These are phyloP conservation scores for Trissolcus japonicus DNA, from an alignment of 2,888 invertebrate species.

Conservation along the genomic window DNA sequence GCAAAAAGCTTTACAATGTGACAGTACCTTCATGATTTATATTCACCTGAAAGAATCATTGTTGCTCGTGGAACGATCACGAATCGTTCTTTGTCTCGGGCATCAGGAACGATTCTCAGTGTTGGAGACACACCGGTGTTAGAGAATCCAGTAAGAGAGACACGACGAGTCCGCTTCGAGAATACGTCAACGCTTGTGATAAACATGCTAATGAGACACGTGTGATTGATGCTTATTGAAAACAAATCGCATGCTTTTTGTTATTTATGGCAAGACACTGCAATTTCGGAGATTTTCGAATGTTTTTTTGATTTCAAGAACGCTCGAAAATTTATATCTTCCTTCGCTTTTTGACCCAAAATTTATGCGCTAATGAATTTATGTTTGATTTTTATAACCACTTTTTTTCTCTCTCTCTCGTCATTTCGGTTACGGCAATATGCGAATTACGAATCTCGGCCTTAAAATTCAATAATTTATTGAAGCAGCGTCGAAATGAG, in stretches of 20 bases:
- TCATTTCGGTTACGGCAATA: conserved; percentile 1
- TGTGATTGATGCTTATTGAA: conserved; percentile 52
- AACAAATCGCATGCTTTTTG: conserved; percentile 33
- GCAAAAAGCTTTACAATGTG: conserved; percentile 38
- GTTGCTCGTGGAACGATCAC: conserved; percentile 47
- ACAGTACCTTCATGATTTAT: conserved; percentile 52
- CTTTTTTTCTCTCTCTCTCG: neutral
- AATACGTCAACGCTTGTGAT: conserved; percentile 53
- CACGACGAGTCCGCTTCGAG: conserved; percentile 31
- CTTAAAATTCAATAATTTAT: conserved; percentile 6
- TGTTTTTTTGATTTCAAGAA: conserved; percentile 1
- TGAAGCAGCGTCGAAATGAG: too few relatives aligned
- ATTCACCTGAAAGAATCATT: conserved; percentile 51
- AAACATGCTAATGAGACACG: conserved; percentile 54
- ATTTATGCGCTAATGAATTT: conserved; percentile 12
- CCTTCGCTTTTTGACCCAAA: neutral
- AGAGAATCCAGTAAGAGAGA: conserved; percentile 35
- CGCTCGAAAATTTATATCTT: conserved; percentile 11
- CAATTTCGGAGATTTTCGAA: conserved; percentile 25
- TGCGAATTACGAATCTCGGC: conserved; percentile 8
- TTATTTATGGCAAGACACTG: conserved; percentile 32
- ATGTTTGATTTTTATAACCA: conserved; percentile 9
- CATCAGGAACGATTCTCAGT: conserved; percentile 35
- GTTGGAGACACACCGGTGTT: conserved; percentile 30
- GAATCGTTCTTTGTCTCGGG: conserved; percentile 50